Conservation (phyloP, 2,888 invertebrate genomes). For the Drosophila subsilvestris region DNA sequence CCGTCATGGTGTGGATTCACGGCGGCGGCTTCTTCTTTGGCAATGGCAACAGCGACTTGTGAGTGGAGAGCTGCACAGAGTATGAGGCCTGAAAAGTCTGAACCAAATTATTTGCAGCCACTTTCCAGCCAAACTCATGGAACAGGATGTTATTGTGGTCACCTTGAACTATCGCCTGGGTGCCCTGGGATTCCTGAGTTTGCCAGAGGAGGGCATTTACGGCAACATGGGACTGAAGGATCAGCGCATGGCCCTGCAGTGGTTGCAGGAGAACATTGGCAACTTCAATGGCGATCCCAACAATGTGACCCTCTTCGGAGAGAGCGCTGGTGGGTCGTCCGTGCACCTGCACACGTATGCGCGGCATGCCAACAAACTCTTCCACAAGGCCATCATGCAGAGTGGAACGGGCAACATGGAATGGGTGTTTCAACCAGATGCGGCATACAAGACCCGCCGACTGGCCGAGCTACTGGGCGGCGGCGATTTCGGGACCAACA, state of each 20-base stretch:
- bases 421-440: constrained; percentile 80
- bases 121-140: constrained; percentile 80
- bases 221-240: constrained; percentile 83
- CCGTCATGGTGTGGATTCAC: constrained; percentile 84
- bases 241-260: constrained; percentile 85
- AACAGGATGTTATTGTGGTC: constrained; percentile 82
- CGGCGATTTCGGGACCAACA: constrained; percentile 43
- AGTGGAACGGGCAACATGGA: constrained; percentile 82
- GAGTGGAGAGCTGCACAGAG: not conserved
- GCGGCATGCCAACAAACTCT: constrained; percentile 75
- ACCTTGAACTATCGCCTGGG: constrained; percentile 83
- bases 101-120: constrained; percentile 56
- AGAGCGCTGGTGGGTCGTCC: constrained; percentile 81
- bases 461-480: constrained; percentile 76
- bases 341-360: constrained; percentile 81
- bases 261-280: constrained; percentile 84
- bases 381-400: constrained; percentile 83
- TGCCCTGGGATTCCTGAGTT: constrained; percentile 81
- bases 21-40: constrained; percentile 82
- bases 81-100: not conserved
- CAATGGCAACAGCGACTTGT: constrained; percentile 81
- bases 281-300: constrained; percentile 84
- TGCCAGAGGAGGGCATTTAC: constrained; percentile 80
- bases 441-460: constrained; percentile 62
- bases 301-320: constrained; percentile 82